Conservation (phyloP, 2,797 vertebrate genomes). For the Chelon auratus region DNA sequence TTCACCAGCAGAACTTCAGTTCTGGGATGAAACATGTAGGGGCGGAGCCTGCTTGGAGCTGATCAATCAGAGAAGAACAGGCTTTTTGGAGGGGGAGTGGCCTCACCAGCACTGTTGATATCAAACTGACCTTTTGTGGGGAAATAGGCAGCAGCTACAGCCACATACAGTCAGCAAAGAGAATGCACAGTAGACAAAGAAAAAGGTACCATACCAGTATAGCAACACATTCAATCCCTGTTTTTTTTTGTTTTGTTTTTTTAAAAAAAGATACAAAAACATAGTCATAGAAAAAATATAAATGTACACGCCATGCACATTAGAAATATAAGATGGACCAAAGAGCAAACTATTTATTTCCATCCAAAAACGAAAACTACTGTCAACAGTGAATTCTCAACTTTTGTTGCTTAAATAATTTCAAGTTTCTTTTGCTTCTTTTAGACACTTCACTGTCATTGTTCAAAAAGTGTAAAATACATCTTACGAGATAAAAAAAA, state of each 20-base stretch:
- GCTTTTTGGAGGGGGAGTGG: too few relatives aligned
- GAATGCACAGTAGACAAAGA: slow-evolving; percentile 35
- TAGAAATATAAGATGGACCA: slow-evolving; percentile 71
- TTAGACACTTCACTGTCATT: slow-evolving; percentile 64
- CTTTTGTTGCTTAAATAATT: slow-evolving; percentile 59
- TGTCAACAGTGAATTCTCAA: slow-evolving; percentile 54
- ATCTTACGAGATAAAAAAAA: too few relatives aligned
- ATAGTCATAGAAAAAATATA: slow-evolving; percentile 68
- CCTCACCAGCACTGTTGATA: too few relatives aligned
- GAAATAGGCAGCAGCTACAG: slow-evolving; percentile 36
- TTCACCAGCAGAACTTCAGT: too few relatives aligned
- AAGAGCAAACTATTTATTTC: slow-evolving; percentile 55
- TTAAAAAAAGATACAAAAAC: slow-evolving; percentile 37
- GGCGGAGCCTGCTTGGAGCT: too few relatives aligned
- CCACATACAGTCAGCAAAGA: slow-evolving; percentile 22
- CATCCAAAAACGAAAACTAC: slow-evolving; percentile 33
- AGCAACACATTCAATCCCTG: slow-evolving; percentile 65
- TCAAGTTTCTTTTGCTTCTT: slow-evolving; percentile 68
- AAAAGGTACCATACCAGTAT: slow-evolving; percentile 59
- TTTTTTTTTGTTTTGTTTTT: slow-evolving; percentile 11
- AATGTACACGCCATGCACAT: slow-evolving; percentile 74
- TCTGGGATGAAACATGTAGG: too few relatives aligned
- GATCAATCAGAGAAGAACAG: too few relatives aligned
- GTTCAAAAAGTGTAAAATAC: slow-evolving; percentile 36
- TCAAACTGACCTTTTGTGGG: neutral